Base-by-base conservation (phyloP, 1,140 invertebrate species). In the Lepidurus couesii region DNA sequence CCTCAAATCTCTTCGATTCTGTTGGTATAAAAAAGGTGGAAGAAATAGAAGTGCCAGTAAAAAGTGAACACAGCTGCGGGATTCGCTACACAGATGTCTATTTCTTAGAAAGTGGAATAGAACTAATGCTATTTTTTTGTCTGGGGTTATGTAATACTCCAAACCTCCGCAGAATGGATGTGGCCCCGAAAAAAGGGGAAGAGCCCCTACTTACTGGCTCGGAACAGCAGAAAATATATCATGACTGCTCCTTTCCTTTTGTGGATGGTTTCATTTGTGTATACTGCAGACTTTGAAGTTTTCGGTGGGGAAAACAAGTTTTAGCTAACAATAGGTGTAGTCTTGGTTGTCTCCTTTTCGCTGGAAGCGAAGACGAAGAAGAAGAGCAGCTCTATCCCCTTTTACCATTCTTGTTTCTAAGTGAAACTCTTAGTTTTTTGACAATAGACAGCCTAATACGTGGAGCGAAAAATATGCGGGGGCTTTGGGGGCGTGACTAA, bases 341-440 rank as follows among this genome's bases (percentile, higher is more conserved):
- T 65, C 53, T 13, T 21, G 8, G 53, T 65, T 34, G 34, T 34
- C 34, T 34, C 34, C 34, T 34, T 3, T 34, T 34, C 34, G 34
- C 34, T 34, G 34, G 34, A 34, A 34, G 34, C 34, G 34, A 34
- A 4, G 34, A 34, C 34, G 34, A 16, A 16, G 53, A n/a, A n/a
- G 53, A 65, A 65, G 53, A 65, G 21, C 21, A 65, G 53, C 6
- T 11, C 53, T 21, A 4, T 34, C 34, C 34, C 34, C 21, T 21
- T 65, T 65, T 65, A 21, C n/a, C 53, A 65, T 65, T 65, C 53
- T 34, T 65, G 53, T 65, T 65, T 65, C 21, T 65, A 65, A 65
- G 53, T 65, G 53, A 21, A 65, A 65, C n/a, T 65, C n/a, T 65
- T 65, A 21, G 53, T 65, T 65, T 65, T 65, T 7, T 65, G 53